Percentiles rank a stretch among this genome's conserved stretches.
These are phyloP conservation scores for Petroica traversi DNA, from an alignment of 2,113 vertebrate species.

Conservation along the genomic window DNA sequence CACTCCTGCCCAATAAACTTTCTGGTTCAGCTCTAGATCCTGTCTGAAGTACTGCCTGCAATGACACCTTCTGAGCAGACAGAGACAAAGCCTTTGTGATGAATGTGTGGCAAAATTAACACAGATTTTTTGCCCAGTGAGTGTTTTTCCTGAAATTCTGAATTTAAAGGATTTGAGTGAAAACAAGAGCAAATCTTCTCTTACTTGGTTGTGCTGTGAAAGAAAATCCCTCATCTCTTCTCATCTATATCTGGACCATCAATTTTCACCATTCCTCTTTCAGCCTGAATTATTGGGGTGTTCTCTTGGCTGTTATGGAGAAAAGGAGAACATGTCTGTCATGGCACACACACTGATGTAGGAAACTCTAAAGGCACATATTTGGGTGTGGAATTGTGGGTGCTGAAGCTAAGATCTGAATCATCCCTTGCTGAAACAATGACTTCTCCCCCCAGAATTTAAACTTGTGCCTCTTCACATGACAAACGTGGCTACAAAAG, in stretches of 20 bases:
- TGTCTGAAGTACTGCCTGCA: not conserved
- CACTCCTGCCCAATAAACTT: not conserved
- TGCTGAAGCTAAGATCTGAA: not conserved
- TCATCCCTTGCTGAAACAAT: not conserved
- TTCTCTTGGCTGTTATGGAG: not conserved
- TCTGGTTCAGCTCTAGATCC: not conserved
- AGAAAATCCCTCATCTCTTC: not conserved
- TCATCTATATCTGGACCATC: not conserved
- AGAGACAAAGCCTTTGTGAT: not conserved
- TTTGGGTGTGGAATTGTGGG: not conserved
- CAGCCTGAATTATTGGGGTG: not conserved
- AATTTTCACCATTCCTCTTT: not conserved
- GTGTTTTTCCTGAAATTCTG: not conserved
- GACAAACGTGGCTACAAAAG: not conserved
- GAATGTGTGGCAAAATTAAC: not conserved
- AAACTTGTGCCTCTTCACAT: not conserved
- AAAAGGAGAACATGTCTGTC: not conserved
- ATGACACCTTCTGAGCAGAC: not conserved
- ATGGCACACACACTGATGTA: not conserved
- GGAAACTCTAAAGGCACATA: not conserved
- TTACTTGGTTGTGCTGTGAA: not conserved
- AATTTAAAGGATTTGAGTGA: not conserved
- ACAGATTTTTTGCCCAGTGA: fast-evolving
- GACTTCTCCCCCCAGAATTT: not conserved
- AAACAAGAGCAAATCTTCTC: not conserved